Conservation (phyloP, 2,113 vertebrate genomes). For the Corythornis madagascariensis region DNA sequence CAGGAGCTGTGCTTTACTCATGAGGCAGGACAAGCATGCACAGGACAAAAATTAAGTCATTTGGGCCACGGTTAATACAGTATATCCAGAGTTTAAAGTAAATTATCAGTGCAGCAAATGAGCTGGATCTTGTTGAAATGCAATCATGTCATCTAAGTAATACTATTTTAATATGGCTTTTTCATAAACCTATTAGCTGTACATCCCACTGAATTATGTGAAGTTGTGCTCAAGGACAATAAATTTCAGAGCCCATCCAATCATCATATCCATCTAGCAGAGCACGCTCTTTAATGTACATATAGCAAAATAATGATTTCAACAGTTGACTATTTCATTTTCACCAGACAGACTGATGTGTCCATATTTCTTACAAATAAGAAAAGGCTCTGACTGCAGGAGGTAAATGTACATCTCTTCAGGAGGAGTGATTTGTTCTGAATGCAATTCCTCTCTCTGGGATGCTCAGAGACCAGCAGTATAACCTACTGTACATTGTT, state of each 20-base stretch:
- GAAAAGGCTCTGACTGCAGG: background rate
- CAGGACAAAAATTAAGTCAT: background rate
- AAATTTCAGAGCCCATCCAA: conserved; percentile 40
- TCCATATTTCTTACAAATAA: conserved; percentile 50
- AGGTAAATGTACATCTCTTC: conserved; percentile 5
- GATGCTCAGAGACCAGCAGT: background rate
- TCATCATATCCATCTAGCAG: background rate
- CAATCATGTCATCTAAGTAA: conserved; percentile 31
- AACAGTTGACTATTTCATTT: conserved; percentile 36
- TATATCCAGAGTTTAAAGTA: background rate
- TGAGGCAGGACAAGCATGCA: background rate
- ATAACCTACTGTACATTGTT: background rate
- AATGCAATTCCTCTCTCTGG: conserved; percentile 17
- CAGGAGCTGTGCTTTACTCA: background rate
- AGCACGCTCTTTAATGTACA: conserved; percentile 33
- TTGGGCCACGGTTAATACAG: background rate
- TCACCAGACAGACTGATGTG: conserved; percentile 23
- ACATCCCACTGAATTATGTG: background rate
- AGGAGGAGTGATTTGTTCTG: background rate
- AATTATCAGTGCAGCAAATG: conserved; percentile 34
- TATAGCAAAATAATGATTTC: conserved; percentile 52
- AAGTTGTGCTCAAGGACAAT: background rate
- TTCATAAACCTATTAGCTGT: conserved; percentile 44
- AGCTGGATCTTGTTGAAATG: conserved; percentile 40
- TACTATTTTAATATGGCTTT: conserved; percentile 23